Evolutionary conservation across 2,113 vertebrate species (phyloP), one percentile per base, ranked within the genome.

Genomic region (Pimephales promelas): DNA sequence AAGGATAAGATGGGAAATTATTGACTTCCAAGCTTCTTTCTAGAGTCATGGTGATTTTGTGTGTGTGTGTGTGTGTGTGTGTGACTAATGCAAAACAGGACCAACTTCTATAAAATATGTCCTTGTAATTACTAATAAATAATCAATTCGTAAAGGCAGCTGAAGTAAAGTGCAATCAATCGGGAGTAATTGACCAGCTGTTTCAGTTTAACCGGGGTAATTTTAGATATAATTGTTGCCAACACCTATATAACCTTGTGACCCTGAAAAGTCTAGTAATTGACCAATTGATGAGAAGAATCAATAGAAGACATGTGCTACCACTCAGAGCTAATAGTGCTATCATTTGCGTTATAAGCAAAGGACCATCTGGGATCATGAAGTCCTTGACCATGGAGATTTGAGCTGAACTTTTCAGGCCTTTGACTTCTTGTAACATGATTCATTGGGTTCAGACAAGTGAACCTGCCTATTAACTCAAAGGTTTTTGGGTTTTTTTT

Each of bases 251-350:
- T 81, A 71, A 86, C 84, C 79, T 83, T 11, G 59, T 82, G 87
- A 88, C 87, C 87, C 71, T 52, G 36, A 78, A 87, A 88, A 78
- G 56, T 80, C 66, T 66, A 71, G n/a, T 85, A 88, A 89, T 87
- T 89, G 84, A 86, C 66, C 85, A 83, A 79, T 82, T 87, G 84
- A 83, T 57, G 73, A 75, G 81, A 86, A 57, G 34, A 86, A 88
- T 88, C 89, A 83, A 88, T 90, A 74, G 49, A n/a, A 72, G 70
- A 83, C 89, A 90, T 88, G 81, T 90, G 89, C 75, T 88, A 84
- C 81, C 80, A 86, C 88, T 89, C 81, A 84, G 73, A 49, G 70
- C 62, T 86, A 85, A 82, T 87, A 81, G 83, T 78, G 56, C 78
- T 80, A 87, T 85, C 77, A 84, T 84, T 82, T 71, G 62, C 61